Conservation (phyloP, 2,797 vertebrate genomes). For the Acipenser oxyrinchus region DNA sequence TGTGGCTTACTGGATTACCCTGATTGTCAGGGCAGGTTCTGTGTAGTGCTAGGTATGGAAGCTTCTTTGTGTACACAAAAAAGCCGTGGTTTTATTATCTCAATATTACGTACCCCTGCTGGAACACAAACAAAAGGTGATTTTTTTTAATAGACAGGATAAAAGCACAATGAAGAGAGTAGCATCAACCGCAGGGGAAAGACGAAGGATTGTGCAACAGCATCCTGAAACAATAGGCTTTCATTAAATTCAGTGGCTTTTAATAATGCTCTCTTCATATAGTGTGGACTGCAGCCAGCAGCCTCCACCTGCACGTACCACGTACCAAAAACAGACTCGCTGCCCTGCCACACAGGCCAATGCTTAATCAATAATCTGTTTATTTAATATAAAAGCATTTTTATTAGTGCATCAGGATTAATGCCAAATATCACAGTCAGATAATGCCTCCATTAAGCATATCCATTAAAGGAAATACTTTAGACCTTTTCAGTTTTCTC, state of each 20-base stretch:
- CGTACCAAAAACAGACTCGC: not conserved
- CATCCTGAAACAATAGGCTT: not conserved
- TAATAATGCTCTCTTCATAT: conserved; percentile 8
- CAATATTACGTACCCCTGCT: not conserved
- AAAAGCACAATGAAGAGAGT: not conserved
- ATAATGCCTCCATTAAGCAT: no score
- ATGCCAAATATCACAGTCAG: no score
- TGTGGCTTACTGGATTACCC: conserved; percentile 14
- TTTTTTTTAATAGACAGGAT: conserved; percentile 6
- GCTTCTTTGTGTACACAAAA: conserved; percentile 11
- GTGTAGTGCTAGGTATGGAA: conserved; percentile 5
- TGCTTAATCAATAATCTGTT: no score
- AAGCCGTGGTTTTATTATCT: conserved; percentile 11
- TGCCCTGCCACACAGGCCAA: no score
- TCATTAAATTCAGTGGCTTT: not conserved
- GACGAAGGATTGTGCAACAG: not conserved
- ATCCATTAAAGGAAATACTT: no score
- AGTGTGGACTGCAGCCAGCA: not conserved
- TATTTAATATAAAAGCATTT: no score
- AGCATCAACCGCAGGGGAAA: not conserved
- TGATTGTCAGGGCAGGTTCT: conserved; percentile 16
- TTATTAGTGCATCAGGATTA: no score
- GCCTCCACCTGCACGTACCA: not conserved
- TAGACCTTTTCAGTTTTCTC: no score
- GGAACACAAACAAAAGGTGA: not conserved